A percentile compares a stretch with the other conserved stretches of the same genome.
These are phyloP conservation scores for Eupristina koningsbergeri DNA, from an alignment of 1,140 invertebrate genomes.

Conservation along the genomic window DNA sequence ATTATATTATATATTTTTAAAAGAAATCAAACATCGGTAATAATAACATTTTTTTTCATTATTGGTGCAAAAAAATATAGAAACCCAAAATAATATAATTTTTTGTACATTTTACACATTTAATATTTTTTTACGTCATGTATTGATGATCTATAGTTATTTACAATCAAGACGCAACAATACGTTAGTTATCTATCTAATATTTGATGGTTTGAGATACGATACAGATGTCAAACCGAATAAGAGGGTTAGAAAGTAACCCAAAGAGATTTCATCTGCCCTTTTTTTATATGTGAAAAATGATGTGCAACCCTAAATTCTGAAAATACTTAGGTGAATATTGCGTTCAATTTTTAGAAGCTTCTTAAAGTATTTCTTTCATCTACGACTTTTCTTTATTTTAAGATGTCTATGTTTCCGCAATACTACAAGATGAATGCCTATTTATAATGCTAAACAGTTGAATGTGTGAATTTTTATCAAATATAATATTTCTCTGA, in stretches of 20 bases:
- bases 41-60: no score
- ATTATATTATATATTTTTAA: no score
- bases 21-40: no score
- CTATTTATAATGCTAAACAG: no score
- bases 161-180: neutral
- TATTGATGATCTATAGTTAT: neutral
- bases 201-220: neutral
- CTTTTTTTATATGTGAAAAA: constrained; percentile 13
- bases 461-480: no score
- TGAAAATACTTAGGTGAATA: neutral
- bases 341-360: neutral
- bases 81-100: neutral
- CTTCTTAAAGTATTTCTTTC: neutral
- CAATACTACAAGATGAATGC: no score
- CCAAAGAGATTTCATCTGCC: neutral
- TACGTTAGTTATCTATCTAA: neutral
- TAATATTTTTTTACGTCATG: neutral
- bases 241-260: neutral
- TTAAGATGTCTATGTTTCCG: neutral
- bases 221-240: neutral
- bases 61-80: no score
- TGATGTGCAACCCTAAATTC: constrained; percentile 5
- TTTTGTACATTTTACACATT: neutral
- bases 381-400: neutral
- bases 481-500: no score